Percentiles rank a stretch among this genome's conserved stretches.
phyloP scores from a whole-genome alignment of 2,888 invertebrate genomes.

The Margaritifera margaritifera region DNA sequence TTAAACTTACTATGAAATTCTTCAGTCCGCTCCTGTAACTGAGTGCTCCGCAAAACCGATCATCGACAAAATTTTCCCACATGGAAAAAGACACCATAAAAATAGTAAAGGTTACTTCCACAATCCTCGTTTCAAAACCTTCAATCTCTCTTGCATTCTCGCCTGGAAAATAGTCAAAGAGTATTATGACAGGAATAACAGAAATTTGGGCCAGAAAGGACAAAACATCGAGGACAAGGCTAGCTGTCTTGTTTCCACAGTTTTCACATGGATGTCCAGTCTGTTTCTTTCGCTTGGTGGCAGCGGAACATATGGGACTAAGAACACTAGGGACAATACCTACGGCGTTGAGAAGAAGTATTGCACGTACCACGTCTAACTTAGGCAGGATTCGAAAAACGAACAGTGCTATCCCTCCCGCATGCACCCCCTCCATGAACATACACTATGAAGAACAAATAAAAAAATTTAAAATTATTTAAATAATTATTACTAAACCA shows the following conservation, averaged over 20 bases:
- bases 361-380: constrained; percentile 56
- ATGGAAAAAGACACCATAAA: constrained; percentile 50
- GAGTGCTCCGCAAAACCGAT: constrained; percentile 37
- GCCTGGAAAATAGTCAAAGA: constrained; percentile 23
- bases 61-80: constrained; percentile 65
- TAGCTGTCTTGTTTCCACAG: neutral
- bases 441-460: constrained; percentile 40
- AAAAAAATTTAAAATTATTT: neutral
- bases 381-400: constrained; percentile 64
- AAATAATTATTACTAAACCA: too few species aligned
- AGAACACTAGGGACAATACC: constrained; percentile 62
- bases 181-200: constrained; percentile 43
- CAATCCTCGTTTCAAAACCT: constrained; percentile 5
- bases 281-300: constrained; percentile 2
- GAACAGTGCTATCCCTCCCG: constrained; percentile 63
- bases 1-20: constrained; percentile 28
- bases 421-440: constrained; percentile 46
- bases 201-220: constrained; percentile 39
- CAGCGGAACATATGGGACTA: constrained; percentile 46
- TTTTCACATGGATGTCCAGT: neutral
- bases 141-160: constrained; percentile 18
- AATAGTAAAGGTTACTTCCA: constrained; percentile 37
- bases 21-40: constrained; percentile 17
- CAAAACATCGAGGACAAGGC: constrained; percentile 29
- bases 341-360: constrained; percentile 59